Conservation (phyloP, 1,140 invertebrate species). For the Sminthurinus signatus region DNA sequence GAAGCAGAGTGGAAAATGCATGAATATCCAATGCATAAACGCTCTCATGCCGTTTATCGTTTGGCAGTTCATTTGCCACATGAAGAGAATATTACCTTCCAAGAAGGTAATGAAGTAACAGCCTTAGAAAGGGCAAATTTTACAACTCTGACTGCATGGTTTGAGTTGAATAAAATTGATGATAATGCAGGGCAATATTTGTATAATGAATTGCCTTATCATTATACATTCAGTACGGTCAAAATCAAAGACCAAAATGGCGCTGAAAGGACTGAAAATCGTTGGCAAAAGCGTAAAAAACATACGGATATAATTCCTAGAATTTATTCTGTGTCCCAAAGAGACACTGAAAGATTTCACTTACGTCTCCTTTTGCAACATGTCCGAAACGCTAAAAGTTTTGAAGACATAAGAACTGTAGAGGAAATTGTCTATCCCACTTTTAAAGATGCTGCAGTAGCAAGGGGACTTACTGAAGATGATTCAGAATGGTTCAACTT, state of each 20-base stretch:
- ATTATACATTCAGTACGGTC: constrained; percentile 22
- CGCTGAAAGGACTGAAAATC: no score
- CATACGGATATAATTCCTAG: neutral
- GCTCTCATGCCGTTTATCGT: constrained; percentile 39
- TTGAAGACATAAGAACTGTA: constrained; percentile 30
- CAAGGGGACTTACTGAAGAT: constrained; percentile 45
- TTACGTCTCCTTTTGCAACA: constrained; percentile 42
- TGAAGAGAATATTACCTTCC: constrained; percentile 44
- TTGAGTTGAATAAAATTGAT: constrained; percentile 3
- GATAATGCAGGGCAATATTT: constrained; percentile 27
- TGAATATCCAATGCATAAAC: constrained; percentile 34
- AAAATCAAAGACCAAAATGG: no score
- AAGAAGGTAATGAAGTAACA: constrained; percentile 23
- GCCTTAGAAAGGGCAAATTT: constrained; percentile 5
- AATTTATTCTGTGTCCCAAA: neutral
- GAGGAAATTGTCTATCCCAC: constrained; percentile 16
- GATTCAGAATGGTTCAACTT: constrained; percentile 45
- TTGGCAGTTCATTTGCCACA: constrained; percentile 48
- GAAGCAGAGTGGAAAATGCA: constrained; percentile 43
- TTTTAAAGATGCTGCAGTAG: constrained; percentile 33
- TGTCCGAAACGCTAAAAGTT: constrained; percentile 37
- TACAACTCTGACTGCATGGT: constrained; percentile 3
- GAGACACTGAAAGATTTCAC: neutral
- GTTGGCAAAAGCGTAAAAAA: constrained; percentile 19
- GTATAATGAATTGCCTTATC: constrained; percentile 37